These are phyloP conservation scores for Drosophila arizonae DNA, from an alignment of 1,140 invertebrate species.

Conservation along the genomic window DNA sequence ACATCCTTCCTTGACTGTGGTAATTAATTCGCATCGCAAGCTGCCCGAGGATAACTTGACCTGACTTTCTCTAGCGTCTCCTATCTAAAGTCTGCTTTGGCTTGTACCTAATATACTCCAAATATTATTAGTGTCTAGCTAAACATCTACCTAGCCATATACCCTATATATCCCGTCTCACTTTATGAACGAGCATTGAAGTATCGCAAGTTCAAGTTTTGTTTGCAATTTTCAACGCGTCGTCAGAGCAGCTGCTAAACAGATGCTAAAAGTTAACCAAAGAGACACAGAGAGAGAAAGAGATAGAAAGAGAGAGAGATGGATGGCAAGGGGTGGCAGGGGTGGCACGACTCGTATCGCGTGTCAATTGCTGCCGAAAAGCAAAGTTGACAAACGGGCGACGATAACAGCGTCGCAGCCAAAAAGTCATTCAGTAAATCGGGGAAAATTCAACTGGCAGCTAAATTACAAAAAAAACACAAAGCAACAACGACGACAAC, in stretches of 20 bases:
- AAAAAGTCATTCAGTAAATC: conserved; percentile 39
- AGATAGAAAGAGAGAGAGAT: neutral
- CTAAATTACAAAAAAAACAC: conserved; percentile 11
- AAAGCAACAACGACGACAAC: conserved; percentile 9
- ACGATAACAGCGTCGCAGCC: conserved; percentile 26
- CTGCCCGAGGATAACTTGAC: no score
- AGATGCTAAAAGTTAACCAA: neutral
- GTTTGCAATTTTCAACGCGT: neutral
- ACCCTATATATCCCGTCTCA: no score
- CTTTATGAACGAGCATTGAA: no score
- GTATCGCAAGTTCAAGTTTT: conserved; percentile 12
- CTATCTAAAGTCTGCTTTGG: no score
- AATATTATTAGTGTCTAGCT: no score
- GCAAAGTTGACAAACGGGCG: conserved; percentile 56
- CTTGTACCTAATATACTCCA: no score
- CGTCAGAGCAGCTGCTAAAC: no score
- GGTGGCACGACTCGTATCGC: conserved; percentile 54
- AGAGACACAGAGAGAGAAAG: neutral
- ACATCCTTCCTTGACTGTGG: no score
- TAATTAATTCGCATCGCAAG: no score
- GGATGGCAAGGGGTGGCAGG: neutral
- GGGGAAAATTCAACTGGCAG: conserved; percentile 43
- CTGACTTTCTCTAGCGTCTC: no score
- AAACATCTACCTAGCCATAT: no score
- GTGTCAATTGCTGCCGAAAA: conserved; percentile 73